A percentile compares a stretch with the other conserved stretches of the same genome.
phyloP scores from a whole-genome alignment of 2,888 invertebrate genomes.

The Sinopyrophorus schimmeli region DNA sequence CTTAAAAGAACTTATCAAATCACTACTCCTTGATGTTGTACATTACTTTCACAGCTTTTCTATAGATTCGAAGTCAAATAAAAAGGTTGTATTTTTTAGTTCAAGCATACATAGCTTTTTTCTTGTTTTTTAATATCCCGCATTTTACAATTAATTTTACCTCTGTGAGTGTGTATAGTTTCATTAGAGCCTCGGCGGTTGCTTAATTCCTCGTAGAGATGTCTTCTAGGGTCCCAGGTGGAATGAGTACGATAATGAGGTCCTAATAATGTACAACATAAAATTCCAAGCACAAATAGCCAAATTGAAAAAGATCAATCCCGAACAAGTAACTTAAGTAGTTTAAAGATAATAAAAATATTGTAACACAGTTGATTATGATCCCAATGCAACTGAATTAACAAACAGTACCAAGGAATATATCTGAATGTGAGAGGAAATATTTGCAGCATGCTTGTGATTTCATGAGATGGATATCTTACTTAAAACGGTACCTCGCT shows the following conservation, averaged over 20 bases:
- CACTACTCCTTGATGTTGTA: too few species aligned
- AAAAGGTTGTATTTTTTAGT: neutral
- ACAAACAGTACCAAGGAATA: conserved; percentile 3
- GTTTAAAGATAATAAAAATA: conserved; percentile 20
- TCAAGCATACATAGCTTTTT: conserved; percentile 7
- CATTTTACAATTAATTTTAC: conserved; percentile 42
- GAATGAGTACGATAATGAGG: conserved; percentile 63
- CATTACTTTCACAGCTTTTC: neutral
- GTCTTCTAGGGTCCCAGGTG: conserved; percentile 88
- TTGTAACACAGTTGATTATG: conserved; percentile 7
- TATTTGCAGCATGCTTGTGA: conserved; percentile 27
- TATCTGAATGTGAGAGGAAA: conserved; percentile 11
- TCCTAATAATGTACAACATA: conserved; percentile 47
- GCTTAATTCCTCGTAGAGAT: conserved; percentile 88
- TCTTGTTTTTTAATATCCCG: conserved; percentile 1
- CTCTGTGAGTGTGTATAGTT: conserved; percentile 63
- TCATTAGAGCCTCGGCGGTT: conserved; percentile 71
- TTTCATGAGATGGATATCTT: conserved; percentile 62
- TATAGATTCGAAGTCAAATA: conserved; percentile 16
- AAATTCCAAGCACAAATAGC: conserved; percentile 35
- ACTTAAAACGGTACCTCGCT: conserved; percentile 91
- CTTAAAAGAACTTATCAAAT: too few species aligned
- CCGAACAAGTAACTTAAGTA: conserved; percentile 11
- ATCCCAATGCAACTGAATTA: conserved; percentile 11
- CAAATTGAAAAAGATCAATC: conserved; percentile 14